Evolutionary conservation across 2,888 invertebrate species (phyloP).

Genomic region (Eupithecia vulgata): DNA sequence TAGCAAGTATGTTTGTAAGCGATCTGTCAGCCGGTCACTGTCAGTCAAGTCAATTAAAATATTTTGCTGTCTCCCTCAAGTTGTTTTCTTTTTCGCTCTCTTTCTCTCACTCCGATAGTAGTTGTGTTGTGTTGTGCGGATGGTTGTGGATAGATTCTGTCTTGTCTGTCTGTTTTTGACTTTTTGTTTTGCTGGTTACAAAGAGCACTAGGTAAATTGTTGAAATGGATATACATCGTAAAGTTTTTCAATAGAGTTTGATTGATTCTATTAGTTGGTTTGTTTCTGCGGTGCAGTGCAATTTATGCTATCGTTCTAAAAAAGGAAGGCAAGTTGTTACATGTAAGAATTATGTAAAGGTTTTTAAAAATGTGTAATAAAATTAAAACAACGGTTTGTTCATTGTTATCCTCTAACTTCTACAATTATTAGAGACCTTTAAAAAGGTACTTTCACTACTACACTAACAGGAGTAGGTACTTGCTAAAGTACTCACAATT

Average conservation of each 20-base stretch:
- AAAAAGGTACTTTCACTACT: neutral
- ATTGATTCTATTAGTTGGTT: slow-evolving; percentile 14
- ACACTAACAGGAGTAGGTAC: neutral
- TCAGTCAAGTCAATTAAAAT: neutral
- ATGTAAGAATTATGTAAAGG: slow-evolving; percentile 31
- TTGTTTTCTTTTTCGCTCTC: neutral
- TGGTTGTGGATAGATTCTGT: slow-evolving; percentile 1
- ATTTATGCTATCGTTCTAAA: neutral
- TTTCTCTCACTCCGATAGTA: neutral
- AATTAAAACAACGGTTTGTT: neutral
- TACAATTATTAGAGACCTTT: too few relatives aligned
- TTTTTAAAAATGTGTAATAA: slow-evolving; percentile 4
- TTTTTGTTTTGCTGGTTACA: slow-evolving; percentile 10
- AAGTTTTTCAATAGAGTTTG: slow-evolving; percentile 16
- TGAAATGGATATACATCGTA: slow-evolving; percentile 23
- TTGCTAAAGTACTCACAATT: neutral
- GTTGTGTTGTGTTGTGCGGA: neutral
- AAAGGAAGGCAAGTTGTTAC: slow-evolving; percentile 26
- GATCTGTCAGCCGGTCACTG: neutral
- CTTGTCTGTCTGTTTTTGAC: neutral
- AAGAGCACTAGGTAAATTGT: neutral
- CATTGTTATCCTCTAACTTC: neutral
- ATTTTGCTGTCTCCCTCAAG: neutral
- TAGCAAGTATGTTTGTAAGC: neutral
- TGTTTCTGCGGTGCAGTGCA: neutral